These are phyloP conservation scores for Herpetotheres cachinnans DNA, from an alignment of 2,113 vertebrate genomes.

Conservation along the genomic window DNA sequence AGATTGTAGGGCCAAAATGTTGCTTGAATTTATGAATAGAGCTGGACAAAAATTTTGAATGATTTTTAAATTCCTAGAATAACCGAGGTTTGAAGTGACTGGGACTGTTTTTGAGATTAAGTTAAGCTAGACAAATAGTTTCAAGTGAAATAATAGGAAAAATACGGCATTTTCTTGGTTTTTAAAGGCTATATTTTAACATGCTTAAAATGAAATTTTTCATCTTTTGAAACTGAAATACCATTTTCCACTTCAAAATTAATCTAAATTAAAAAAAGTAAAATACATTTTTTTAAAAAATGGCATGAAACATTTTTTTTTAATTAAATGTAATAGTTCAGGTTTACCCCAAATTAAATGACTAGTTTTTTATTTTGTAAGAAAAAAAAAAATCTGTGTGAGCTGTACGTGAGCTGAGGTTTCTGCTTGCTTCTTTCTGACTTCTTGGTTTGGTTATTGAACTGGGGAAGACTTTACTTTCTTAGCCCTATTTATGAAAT, in stretches of 20 bases:
- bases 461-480: background rate
- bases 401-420: background rate
- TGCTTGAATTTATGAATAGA: background rate
- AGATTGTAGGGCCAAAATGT: background rate
- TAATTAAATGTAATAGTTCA: background rate
- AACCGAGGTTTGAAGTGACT: background rate
- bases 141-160: background rate
- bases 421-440: background rate
- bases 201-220: background rate
- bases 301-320: background rate
- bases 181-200: background rate
- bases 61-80: background rate
- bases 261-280: background rate
- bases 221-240: background rate
- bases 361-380: background rate
- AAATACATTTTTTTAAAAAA: background rate
- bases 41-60: background rate
- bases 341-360: background rate
- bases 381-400: background rate
- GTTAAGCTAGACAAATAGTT: background rate
- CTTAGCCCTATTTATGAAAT: background rate
- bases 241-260: background rate
- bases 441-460: background rate
- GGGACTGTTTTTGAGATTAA: background rate
- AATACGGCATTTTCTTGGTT: background rate